These are phyloP conservation scores for Caenorhabditis panamensis DNA, from an alignment of 2,888 invertebrate species.

Conservation along the genomic window DNA sequence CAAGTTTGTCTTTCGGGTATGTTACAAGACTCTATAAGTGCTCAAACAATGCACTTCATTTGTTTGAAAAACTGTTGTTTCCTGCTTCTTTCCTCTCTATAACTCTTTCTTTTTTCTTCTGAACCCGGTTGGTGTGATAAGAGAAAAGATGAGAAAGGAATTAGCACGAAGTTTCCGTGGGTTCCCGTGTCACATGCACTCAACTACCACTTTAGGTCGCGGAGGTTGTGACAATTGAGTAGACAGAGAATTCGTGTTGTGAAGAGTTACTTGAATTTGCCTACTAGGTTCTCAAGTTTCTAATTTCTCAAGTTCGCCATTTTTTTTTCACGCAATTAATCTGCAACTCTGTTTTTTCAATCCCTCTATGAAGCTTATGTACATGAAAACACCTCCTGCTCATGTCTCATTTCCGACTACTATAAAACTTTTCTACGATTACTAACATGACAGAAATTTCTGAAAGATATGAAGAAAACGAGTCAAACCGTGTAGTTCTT, in stretches of 20 bases:
- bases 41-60: constrained; percentile 42
- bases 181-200: constrained; percentile 11
- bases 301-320: not conserved
- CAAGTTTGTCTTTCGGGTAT: constrained; percentile 9
- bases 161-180: not conserved
- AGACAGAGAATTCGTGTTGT: too few species aligned
- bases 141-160: not conserved
- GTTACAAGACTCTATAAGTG: constrained; percentile 16
- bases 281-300: too few species aligned
- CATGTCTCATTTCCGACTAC: constrained; percentile 19
- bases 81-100: constrained; percentile 19
- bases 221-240: not conserved
- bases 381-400: not conserved
- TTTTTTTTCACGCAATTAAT: not conserved
- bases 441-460: not conserved
- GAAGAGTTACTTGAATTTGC: too few species aligned
- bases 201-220: not conserved
- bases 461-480: not conserved
- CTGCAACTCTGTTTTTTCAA: not conserved
- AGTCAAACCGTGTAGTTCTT: constrained; percentile 31
- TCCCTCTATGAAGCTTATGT: too few species aligned
- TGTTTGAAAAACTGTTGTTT: constrained; percentile 18
- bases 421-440: constrained; percentile 32
- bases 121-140: not conserved
- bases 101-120: constrained; percentile 7